phyloP scores from a whole-genome alignment of 2,113 vertebrate genomes.

The Eulemur macaco region DNA sequence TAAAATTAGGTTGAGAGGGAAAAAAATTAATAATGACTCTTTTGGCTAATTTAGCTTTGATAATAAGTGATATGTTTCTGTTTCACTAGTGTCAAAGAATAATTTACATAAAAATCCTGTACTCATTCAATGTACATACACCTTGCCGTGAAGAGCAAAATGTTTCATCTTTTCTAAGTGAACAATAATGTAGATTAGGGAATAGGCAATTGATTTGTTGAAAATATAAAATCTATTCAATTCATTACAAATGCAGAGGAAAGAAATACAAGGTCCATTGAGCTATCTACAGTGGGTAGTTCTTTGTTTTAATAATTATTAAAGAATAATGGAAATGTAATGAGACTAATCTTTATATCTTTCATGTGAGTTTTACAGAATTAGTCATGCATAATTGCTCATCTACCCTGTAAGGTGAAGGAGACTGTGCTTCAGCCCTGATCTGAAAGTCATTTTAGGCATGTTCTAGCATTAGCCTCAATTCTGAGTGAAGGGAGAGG shows the following conservation, averaged over 20 bases:
- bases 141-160: constrained; percentile 41
- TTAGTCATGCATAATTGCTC: constrained; percentile 56
- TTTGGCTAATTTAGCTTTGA: constrained; percentile 68
- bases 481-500: background rate
- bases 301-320: constrained; percentile 72
- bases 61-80: constrained; percentile 62
- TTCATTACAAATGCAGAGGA: constrained; percentile 58
- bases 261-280: constrained; percentile 56
- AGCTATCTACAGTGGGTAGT: constrained; percentile 45
- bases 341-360: constrained; percentile 50
- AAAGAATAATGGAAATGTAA: constrained; percentile 62
- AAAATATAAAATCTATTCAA: constrained; percentile 56
- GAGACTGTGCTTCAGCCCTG: background rate
- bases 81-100: constrained; percentile 41
- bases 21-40: constrained; percentile 40
- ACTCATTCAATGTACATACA: constrained; percentile 51
- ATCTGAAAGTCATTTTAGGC: background rate
- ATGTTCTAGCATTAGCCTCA: background rate
- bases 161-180: constrained; percentile 62
- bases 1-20: constrained; percentile 40
- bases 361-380: constrained; percentile 50
- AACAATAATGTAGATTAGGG: constrained; percentile 64
- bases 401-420: background rate
- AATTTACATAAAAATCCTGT: constrained; percentile 61
- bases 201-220: constrained; percentile 65